Conservation (phyloP, 1,140 invertebrate species). For the Eulimnadia texana region DNA sequence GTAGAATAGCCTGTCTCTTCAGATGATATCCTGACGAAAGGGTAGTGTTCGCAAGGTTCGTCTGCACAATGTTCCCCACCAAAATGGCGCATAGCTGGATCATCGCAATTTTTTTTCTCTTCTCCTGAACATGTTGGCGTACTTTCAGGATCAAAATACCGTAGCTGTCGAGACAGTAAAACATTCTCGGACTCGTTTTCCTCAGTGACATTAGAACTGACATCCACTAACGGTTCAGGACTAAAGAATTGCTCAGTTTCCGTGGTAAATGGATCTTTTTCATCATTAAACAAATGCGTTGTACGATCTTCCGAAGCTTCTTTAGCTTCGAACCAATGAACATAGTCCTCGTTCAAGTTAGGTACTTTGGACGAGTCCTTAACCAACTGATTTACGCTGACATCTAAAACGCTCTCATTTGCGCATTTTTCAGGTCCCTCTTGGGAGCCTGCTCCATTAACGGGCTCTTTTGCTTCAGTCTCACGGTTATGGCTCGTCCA, state of each 20-base stretch:
- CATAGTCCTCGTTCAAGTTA: too few relatives aligned
- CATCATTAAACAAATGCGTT: too few relatives aligned
- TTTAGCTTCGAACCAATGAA: too few relatives aligned
- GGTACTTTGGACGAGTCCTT: too few relatives aligned
- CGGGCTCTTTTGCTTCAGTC: background rate
- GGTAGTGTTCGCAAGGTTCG: background rate
- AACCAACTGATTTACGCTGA: background rate
- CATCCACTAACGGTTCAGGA: background rate
- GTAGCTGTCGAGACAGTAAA: background rate
- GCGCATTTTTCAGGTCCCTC: background rate
- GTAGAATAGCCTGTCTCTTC: slow-evolving; percentile 6
- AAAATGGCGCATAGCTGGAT: background rate
- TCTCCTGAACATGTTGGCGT: background rate
- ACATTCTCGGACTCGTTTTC: background rate
- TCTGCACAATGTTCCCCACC: background rate
- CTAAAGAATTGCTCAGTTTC: too few relatives aligned
- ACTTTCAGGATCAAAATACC: background rate
- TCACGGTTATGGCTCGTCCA: background rate
- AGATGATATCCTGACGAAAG: background rate
- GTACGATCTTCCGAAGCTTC: too few relatives aligned
- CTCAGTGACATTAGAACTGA: background rate
- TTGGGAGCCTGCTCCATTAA: background rate
- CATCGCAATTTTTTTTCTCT: background rate
- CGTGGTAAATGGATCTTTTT: too few relatives aligned
- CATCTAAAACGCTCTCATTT: background rate